phyloP scores from a whole-genome alignment of 2,113 vertebrate genomes.

The Phalacrocorax carbo region DNA sequence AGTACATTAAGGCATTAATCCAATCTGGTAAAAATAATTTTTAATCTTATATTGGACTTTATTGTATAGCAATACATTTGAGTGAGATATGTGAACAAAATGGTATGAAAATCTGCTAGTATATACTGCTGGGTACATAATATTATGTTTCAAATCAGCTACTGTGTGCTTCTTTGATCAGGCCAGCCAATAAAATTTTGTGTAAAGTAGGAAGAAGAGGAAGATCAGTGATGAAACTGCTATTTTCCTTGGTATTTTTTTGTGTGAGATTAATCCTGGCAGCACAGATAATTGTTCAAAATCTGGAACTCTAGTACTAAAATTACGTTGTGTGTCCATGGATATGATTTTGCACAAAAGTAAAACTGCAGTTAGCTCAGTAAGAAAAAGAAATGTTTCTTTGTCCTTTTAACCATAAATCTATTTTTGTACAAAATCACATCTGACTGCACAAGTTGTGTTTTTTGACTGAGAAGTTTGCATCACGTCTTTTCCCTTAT shows the following conservation, averaged over 20 bases:
- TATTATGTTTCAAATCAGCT: not conserved
- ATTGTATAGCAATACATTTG: not conserved
- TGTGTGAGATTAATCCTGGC: slow-evolving; percentile 1
- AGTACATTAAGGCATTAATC: not conserved
- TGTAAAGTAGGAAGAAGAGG: slow-evolving; percentile 29
- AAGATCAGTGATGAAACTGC: slow-evolving; percentile 31
- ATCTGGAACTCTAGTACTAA: not conserved
- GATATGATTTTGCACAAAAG: slow-evolving; percentile 25
- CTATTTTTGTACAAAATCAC: not conserved
- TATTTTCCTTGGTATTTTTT: not conserved
- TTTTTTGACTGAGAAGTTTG: not conserved
- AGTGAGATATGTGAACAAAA: not conserved
- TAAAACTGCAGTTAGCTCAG: not conserved
- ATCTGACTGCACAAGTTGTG: not conserved
- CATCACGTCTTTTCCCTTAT: not conserved
- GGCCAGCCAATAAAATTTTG: not conserved
- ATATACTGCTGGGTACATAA: not conserved
- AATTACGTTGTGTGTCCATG: not conserved
- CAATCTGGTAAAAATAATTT: not conserved
- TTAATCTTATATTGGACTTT: not conserved
- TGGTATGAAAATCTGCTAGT: not conserved
- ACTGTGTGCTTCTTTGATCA: not conserved
- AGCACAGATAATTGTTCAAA: not conserved
- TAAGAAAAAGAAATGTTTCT: not conserved
- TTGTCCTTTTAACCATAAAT: not conserved